A percentile compares a stretch with the other conserved stretches of the same genome.
Evolutionary conservation across 30 jellyfish, hydroid and myxozoan species (phyloP).

Genomic region (Euphysa ruthae): DNA sequence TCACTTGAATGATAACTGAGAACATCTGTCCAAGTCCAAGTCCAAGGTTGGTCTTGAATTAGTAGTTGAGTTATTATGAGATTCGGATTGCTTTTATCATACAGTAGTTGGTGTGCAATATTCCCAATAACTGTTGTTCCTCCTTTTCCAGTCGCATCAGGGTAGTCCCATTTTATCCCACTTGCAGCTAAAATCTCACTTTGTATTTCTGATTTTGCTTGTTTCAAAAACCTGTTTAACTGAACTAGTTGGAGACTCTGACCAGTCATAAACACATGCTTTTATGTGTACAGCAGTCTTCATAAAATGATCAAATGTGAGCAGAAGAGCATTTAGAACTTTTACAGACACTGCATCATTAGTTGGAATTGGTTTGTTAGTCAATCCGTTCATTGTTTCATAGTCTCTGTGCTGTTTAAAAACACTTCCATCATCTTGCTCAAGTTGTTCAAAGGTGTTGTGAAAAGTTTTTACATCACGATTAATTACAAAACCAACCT

Average conservation of each 20-base stretch:
- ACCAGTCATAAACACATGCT: constrained; percentile 2
- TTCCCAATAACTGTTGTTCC: constrained; percentile 24
- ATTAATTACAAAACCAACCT: constrained; percentile 1
- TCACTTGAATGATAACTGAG: constrained; percentile 14
- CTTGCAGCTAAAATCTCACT: not conserved
- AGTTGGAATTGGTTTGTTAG: constrained; percentile 25
- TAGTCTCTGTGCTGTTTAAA: not conserved
- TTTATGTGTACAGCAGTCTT: constrained; percentile 18
- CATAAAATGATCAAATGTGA: constrained; percentile 19
- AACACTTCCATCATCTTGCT: not conserved
- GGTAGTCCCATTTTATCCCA: constrained; percentile 20
- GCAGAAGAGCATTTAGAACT: not conserved
- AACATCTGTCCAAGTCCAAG: not conserved
- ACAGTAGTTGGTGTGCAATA: constrained; percentile 4
- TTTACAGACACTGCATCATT: not conserved
- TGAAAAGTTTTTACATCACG: not conserved
- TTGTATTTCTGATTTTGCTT: not conserved
- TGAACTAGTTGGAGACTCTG: not conserved
- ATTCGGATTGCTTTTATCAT: not conserved
- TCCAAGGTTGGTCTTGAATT: not conserved
- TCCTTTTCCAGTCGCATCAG: constrained; percentile 26
- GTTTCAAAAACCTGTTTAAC: not conserved
- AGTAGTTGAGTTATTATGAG: not conserved
- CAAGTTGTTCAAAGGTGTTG: not conserved
- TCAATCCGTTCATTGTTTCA: not conserved